Percentiles rank a stretch among this genome's conserved stretches.
Conservation (phyloP, 2,113 vertebrate species). For the Petaurus breviceps region DNA sequence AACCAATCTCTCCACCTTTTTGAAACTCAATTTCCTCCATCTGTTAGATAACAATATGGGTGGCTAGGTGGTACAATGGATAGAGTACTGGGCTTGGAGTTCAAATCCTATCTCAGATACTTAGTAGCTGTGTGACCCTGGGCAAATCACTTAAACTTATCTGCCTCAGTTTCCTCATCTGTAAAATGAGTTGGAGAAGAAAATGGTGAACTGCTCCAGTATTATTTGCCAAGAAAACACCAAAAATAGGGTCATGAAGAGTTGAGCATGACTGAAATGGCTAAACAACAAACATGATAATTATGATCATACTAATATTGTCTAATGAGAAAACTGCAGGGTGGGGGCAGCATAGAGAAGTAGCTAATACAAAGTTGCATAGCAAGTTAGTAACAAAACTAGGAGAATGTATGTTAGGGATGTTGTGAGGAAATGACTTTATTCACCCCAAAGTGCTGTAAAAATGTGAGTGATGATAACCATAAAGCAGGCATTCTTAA, state of each 20-base stretch:
- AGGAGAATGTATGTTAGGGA: neutral
- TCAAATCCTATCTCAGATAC: too few relatives aligned
- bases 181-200: too few relatives aligned
- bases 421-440: neutral
- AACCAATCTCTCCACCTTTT: neutral
- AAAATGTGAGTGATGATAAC: neutral
- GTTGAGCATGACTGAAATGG: too few relatives aligned
- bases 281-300: neutral
- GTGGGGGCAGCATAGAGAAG: neutral
- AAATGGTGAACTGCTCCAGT: too few relatives aligned
- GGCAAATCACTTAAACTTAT: too few relatives aligned
- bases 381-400: neutral
- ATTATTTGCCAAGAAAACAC: too few relatives aligned
- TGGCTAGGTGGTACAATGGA: too few relatives aligned
- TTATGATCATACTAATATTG: neutral
- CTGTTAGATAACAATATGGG: neutral
- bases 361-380: neutral
- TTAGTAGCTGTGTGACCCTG: too few relatives aligned
- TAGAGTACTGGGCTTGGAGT: neutral
- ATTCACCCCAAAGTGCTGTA: neutral
- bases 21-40: neutral
- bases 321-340: neutral
- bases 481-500: neutral
- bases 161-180: too few relatives aligned
- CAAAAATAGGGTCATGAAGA: too few relatives aligned